Evolutionary conservation across 2,113 vertebrate genomes (phyloP), one percentile per base, ranked within the genome.

Genomic region (Equus quagga): DNA sequence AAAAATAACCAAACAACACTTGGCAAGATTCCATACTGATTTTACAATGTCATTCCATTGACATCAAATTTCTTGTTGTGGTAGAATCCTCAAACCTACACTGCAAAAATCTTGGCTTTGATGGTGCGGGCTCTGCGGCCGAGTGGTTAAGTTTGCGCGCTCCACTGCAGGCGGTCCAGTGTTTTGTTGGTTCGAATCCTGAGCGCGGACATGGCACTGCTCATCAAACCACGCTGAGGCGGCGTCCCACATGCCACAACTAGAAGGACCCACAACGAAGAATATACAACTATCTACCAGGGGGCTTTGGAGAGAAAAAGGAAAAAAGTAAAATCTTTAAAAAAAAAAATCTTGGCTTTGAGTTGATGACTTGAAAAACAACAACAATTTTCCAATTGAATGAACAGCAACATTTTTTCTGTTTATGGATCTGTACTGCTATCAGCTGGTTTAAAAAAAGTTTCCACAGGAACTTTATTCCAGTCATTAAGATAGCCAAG

Each of bases 391-490:
- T 8, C 65, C 67, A 84, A 64, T 33, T 56, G 19, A 93, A 88
- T 33, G 1, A 28, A 76, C 6, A 86, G 5, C 15, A 17, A 94
- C 14, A 76, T 73, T 88, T 67, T 75, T 95, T 95, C 64, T 95
- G 62, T 79, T 83, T 54, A 65, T 75, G 23, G 44, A n/a, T 70
- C 46, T 89, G 23, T 17, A 49, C 28, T 70, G 3, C 31, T 96
- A 75, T 94, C n/a, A 36, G 33, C 36, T 94, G 26, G 31, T 41
- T 83, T 76, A 79, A 23, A 49, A 95, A 95, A 23, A 51, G 11
- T 92, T 80, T 79, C 79, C 76, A 51, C 23, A 80, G 36, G 49
- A 90, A 95, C 9, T 80, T 82, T 73, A 94, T 89, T 93, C n/a
- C 26, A 86, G n/a, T 80, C 72, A 88, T 80, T 54, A 64, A 90